A percentile compares a stretch with the other conserved stretches of the same genome.
These are phyloP conservation scores for Ennomos quercinarius DNA, from an alignment of 2,888 invertebrate species.

Conservation along the genomic window DNA sequence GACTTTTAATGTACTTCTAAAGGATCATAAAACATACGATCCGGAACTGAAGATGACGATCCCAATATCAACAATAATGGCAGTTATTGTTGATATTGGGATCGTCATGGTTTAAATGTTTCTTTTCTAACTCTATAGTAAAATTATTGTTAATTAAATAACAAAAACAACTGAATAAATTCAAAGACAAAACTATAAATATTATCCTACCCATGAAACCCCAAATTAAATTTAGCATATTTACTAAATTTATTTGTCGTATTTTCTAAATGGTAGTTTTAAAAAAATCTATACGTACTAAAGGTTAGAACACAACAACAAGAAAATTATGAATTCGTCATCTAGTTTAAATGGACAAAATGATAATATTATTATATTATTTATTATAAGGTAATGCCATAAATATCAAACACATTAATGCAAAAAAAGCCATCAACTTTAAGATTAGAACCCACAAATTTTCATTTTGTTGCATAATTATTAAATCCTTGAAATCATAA, in stretches of 20 bases:
- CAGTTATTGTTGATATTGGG: slow-evolving; percentile 25
- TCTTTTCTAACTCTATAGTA: slow-evolving; percentile 9
- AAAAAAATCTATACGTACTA: too few relatives aligned
- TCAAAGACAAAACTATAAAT: too few relatives aligned
- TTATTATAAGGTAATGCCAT: neutral
- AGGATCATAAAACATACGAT: slow-evolving; percentile 58
- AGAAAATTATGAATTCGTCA: too few relatives aligned
- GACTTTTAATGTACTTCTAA: slow-evolving; percentile 72
- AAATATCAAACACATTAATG: neutral
- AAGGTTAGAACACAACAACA: too few relatives aligned
- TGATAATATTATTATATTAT: neutral
- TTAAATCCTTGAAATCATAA: slow-evolving; percentile 16
- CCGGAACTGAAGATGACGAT: slow-evolving; percentile 53
- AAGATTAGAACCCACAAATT: neutral
- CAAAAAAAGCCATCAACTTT: neutral
- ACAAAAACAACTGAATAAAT: too few relatives aligned
- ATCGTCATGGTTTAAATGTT: slow-evolving; percentile 24
- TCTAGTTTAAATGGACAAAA: too few relatives aligned
- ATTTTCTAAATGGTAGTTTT: too few relatives aligned
- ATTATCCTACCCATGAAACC: too few relatives aligned
- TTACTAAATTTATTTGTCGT: too few relatives aligned
- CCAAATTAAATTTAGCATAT: too few relatives aligned
- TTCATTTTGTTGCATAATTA: slow-evolving; percentile 13
- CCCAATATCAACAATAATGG: too few relatives aligned
- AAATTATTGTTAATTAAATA: neutral